Conservation (phyloP, 2,888 invertebrate species). For the Sycophila texana region DNA sequence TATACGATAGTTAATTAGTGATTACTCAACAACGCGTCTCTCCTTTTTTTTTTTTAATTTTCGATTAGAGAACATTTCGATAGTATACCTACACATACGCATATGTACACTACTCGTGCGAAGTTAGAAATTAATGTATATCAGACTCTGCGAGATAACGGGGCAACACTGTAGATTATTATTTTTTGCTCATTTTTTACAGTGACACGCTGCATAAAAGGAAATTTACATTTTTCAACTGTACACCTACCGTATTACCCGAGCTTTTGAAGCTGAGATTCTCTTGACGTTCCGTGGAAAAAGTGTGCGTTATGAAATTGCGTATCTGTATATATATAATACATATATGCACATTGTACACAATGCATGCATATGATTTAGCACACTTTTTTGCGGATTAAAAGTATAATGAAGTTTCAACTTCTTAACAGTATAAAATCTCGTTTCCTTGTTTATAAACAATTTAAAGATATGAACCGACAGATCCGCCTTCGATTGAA, state of each 20-base stretch:
- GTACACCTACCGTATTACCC: constrained; percentile 30
- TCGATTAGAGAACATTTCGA: constrained; percentile 20
- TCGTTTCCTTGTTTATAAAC: constrained; percentile 46
- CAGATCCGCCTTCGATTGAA: constrained; percentile 19
- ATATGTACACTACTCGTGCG: constrained; percentile 32
- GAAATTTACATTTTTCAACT: constrained; percentile 28
- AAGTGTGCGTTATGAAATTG: constrained; percentile 49
- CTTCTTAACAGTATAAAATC: constrained; percentile 62
- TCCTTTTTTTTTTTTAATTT: not conserved
- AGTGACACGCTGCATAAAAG: constrained; percentile 14
- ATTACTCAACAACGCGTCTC: constrained; percentile 24
- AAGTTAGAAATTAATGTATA: constrained; percentile 34
- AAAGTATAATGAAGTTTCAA: constrained; percentile 57
- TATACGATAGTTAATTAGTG: constrained; percentile 53
- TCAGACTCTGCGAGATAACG: constrained; percentile 42
- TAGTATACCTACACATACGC: constrained; percentile 2
- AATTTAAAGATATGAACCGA: constrained; percentile 54
- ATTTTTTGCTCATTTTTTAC: constrained; percentile 31
- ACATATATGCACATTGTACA: constrained; percentile 2
- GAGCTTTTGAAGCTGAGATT: constrained; percentile 47
- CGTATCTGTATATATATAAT: constrained; percentile 23
- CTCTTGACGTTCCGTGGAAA: constrained; percentile 23
- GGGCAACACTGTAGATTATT: constrained; percentile 28
- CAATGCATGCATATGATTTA: constrained; percentile 34
- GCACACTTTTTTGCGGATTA: constrained; percentile 43